Percentiles rank a stretch among this genome's conserved stretches.
Evolutionary conservation across 2,888 invertebrate genomes (phyloP).

Genomic region (Nemoura dubitans): DNA sequence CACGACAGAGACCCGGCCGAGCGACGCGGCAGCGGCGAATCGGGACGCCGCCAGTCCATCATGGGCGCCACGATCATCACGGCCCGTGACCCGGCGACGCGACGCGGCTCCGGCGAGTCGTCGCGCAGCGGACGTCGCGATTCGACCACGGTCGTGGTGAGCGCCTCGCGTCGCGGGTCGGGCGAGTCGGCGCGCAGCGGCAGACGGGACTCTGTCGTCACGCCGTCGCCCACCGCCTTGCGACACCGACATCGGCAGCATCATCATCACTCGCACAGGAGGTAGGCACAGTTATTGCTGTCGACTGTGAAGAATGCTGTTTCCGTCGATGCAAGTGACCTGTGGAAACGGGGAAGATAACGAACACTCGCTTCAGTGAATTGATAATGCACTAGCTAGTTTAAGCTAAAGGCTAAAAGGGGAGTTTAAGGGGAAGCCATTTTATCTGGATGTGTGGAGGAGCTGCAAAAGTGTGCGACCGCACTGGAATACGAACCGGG

Average conservation of each 20-base stretch:
- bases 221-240: slow-evolving; percentile 60
- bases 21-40: slow-evolving; percentile 74
- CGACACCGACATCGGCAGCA: slow-evolving; percentile 51
- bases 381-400: too few relatives aligned
- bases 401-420: too few relatives aligned
- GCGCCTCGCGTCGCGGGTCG: slow-evolving; percentile 49
- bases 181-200: slow-evolving; percentile 52
- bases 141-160: slow-evolving; percentile 42
- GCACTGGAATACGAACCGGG: too few relatives aligned
- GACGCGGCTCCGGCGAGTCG: slow-evolving; percentile 51
- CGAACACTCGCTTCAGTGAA: too few relatives aligned
- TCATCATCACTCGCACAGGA: slow-evolving; percentile 58
- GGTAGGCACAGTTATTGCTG: neutral
- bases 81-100: slow-evolving; percentile 46
- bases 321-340: too few relatives aligned
- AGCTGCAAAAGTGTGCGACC: too few relatives aligned
- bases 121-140: slow-evolving; percentile 47
- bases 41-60: slow-evolving; percentile 62
- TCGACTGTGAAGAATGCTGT: too few relatives aligned
- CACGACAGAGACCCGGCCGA: slow-evolving; percentile 52
- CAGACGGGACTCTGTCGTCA: slow-evolving; percentile 57
- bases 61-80: slow-evolving; percentile 47
- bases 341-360: too few relatives aligned
- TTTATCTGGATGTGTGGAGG: too few relatives aligned
- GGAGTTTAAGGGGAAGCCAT: too few relatives aligned